Evolutionary conservation across 1,140 invertebrate genomes (phyloP).

Genomic region (Phenacoccus solenopsis): DNA sequence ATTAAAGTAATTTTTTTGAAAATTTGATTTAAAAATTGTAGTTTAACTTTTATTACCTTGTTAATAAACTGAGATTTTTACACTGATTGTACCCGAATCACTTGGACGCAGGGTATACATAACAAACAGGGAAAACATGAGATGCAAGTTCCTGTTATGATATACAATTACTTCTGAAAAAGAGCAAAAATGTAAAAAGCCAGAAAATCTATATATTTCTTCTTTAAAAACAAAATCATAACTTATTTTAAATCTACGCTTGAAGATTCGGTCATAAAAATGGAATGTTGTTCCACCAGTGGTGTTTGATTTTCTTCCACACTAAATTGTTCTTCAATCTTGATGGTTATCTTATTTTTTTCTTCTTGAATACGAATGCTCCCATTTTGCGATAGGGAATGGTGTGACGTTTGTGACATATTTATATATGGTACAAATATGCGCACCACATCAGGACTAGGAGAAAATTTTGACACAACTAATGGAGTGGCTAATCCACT

Average conservation of each 20-base stretch:
- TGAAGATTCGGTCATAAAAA: not conserved
- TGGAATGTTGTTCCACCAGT: not conserved
- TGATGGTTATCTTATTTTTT: not conserved
- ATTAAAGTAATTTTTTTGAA: no score
- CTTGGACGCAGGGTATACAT: no score
- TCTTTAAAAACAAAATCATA: no score
- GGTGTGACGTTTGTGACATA: slow-evolving; percentile 24
- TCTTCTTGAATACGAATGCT: not conserved
- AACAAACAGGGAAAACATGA: no score
- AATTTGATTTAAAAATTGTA: no score
- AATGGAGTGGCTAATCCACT: slow-evolving; percentile 47
- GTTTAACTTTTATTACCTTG: no score
- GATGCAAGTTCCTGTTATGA: no score
- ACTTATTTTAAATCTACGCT: not conserved
- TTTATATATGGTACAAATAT: slow-evolving; percentile 60
- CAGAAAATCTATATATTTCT: no score
- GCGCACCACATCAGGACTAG: slow-evolving; percentile 53
- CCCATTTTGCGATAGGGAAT: not conserved
- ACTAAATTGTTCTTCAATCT: not conserved
- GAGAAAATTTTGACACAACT: slow-evolving; percentile 42
- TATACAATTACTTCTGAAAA: no score
- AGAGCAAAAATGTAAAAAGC: no score
- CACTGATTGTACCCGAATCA: no score
- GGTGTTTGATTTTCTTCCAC: not conserved
- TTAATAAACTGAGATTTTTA: no score